Evolutionary conservation across 2,797 vertebrate genomes (phyloP), one percentile per base, ranked within the genome.

Genomic region (Oryzias sinensis): DNA sequence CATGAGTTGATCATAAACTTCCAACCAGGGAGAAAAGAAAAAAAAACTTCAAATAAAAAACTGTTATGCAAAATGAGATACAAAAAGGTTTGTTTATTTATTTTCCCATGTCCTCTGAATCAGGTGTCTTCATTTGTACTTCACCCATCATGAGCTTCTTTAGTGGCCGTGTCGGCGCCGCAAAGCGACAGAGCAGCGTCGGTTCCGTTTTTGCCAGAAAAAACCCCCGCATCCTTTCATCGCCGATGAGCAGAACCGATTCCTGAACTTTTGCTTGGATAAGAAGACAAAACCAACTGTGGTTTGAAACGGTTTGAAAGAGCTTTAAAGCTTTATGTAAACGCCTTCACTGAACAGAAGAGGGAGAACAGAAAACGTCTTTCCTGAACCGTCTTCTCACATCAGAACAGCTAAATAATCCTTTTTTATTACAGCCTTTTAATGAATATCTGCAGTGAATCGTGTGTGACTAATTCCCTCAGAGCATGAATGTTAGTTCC

Each of bases 1-100:
- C 78, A 74, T 86, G 68, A 89, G 83, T 22, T 90, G 77, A 89
- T 90, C 82, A 88, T 85, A 65, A 81, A 88, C 74, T 76, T 91
- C 76, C 80, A 90, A 88, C 82, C 84, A 91, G 85, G 83, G 89
- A 89, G 82, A 72, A 75, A 73, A 65, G 70, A 79, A 79, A 18
- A 18, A 18, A 68, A 55, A 29, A 27, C 9, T 2, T 11, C 29
- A 24, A 68, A 49, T 50, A 75, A 70, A 82, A 72, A 85, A 74
- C 70, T 20, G 84, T 83, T 86, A 79, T 72, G 85, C 86, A 90
- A 90, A 89, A 86, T 83, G 87, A 83, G 88, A 83, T 90, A 92
- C 87, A 90, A 92, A 91, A 88, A 78, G 66, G 84, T 82, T 72
- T 81, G 73, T 20, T 5, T 15, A 60, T 83, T 85, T 81, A 70